A percentile compares a stretch with the other conserved stretches of the same genome.
These are phyloP conservation scores for Apodemia zela DNA, from an alignment of 2,888 invertebrate species.

Conservation along the genomic window DNA sequence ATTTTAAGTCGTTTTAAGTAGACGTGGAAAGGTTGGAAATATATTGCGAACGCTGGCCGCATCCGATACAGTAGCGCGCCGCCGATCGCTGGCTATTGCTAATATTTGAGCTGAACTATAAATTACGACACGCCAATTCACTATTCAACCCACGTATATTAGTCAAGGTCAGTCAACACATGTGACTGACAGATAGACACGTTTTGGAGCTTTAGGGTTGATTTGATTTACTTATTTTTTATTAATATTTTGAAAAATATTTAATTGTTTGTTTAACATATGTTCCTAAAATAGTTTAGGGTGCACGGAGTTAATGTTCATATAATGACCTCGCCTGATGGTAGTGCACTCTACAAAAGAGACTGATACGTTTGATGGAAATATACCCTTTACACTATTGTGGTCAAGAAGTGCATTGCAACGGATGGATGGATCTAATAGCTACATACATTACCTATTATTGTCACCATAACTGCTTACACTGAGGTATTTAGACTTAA, in stretches of 20 bases:
- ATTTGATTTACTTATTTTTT: slow-evolving; percentile 23
- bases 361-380: not conserved
- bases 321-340: not conserved
- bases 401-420: too few relatives aligned
- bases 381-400: too few relatives aligned
- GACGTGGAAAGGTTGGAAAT: slow-evolving; percentile 32
- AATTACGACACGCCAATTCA: slow-evolving; percentile 45
- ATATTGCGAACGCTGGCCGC: slow-evolving; percentile 33
- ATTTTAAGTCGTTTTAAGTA: slow-evolving; percentile 73
- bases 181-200: slow-evolving; percentile 51
- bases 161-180: slow-evolving; percentile 64
- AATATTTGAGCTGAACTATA: slow-evolving; percentile 51
- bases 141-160: slow-evolving; percentile 48
- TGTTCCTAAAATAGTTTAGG: not conserved
- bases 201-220: slow-evolving; percentile 21
- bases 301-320: not conserved
- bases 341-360: not conserved
- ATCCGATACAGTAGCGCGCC: slow-evolving; percentile 34
- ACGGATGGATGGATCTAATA: too few relatives aligned
- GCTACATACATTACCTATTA: too few relatives aligned
- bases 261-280: not conserved
- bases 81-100: slow-evolving; percentile 29
- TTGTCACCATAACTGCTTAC: too few relatives aligned
- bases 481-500: too few relatives aligned
- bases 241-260: slow-evolving; percentile 5